These are phyloP conservation scores for Salvelinus alpinus DNA, from an alignment of 2,113 vertebrate genomes.

Conservation along the genomic window DNA sequence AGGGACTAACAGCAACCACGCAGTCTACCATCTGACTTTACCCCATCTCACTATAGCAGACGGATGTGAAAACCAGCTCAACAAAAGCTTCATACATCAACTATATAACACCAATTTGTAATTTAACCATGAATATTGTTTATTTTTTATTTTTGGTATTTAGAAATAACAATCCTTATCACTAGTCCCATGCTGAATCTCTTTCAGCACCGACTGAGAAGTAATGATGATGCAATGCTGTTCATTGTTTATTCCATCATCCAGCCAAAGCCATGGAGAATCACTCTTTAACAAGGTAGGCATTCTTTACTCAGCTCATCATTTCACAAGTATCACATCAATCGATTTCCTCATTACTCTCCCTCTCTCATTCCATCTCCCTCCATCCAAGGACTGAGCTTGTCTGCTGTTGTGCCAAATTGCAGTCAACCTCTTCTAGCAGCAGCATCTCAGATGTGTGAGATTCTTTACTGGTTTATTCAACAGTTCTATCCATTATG, in stretches of 20 bases:
- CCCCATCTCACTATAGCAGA: background rate
- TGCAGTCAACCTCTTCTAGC: too few species aligned
- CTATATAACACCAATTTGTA: too few species aligned
- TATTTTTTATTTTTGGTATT: too few species aligned
- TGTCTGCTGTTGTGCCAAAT: too few species aligned
- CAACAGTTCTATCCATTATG: too few species aligned
- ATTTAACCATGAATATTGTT: too few species aligned
- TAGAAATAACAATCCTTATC: background rate
- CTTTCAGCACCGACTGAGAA: background rate
- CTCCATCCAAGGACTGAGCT: background rate
- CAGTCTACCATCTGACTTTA: background rate
- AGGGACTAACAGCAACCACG: background rate
- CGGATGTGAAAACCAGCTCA: background rate
- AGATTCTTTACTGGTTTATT: too few species aligned
- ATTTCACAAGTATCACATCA: constrained; percentile 19
- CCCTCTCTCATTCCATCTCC: constrained; percentile 14
- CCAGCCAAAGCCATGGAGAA: constrained; percentile 5
- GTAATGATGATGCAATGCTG: background rate
- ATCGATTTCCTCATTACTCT: constrained; percentile 27
- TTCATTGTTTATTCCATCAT: background rate
- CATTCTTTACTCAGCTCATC: background rate
- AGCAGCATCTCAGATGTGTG: too few species aligned
- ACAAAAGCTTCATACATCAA: too few species aligned
- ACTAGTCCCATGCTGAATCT: background rate
- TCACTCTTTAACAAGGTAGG: constrained; percentile 36